Evolutionary conservation across 1,140 invertebrate genomes (phyloP), one percentile per base, ranked within the genome.

Genomic region (Anagrus nilaparvatae): DNA sequence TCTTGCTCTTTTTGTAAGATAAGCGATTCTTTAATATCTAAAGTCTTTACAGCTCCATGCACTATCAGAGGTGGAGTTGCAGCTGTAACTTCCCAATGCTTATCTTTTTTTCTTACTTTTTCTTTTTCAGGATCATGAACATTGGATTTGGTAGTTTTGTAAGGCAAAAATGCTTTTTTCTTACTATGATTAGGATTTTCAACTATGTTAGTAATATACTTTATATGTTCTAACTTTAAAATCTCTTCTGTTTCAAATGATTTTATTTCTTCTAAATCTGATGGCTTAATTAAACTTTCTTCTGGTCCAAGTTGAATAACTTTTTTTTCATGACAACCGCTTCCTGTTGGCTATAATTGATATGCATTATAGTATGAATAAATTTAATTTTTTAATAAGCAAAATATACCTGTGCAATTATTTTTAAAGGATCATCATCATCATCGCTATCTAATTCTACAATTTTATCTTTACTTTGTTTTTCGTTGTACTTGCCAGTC

Each of bases 51-150:
- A 40, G 73, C 65, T 41, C 69, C 72, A 52, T 77, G 70, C 35
- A 75, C 49, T 43, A 59, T 63, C 8, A 47, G 40, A 16, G 69
- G 69, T 29, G 70, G 80, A n/a, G 80, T 82, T 12, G 80, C 80
- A 25, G 80, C 75, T 3, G 79, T 81, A 4, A 77, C 59, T 60
- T 82, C 80, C 78, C 79, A 82, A 53, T 76, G 50, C 58, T 76
- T 76, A 34, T 70, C 47, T 32, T 67, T 71, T 43, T 75, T 77
- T 24, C 65, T 70, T 43, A 75, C 77, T 37, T 74, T 67, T 5
- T 59, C 34, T 38, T 74, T 72, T 43, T 63, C 63, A 19, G 75
- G 71, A 58, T 77, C 71, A 44, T 80, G 76, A 3, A 75, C 70
- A 61, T 78, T 71, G 12, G 68, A 69, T 30, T 67, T 70, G 18